Evolutionary conservation across 2,113 vertebrate genomes (phyloP).

Genomic region (Pollachius pollachius): DNA sequence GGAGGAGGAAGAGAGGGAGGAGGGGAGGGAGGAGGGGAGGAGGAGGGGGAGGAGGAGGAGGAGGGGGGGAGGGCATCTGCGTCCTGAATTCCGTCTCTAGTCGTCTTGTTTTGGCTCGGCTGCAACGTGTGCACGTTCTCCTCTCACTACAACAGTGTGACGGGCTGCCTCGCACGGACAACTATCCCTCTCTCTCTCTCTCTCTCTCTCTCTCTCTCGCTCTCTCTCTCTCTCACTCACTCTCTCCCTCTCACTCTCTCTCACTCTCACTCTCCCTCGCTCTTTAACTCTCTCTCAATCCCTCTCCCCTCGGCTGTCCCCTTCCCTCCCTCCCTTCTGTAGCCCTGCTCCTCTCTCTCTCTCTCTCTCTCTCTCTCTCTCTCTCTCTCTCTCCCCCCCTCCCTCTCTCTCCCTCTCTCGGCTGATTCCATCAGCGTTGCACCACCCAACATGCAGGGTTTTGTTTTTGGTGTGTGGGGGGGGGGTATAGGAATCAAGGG

Average conservation of each 20-base stretch:
- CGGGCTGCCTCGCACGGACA: conserved; percentile 20
- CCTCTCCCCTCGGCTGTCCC: no score
- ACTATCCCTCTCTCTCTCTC: conserved; percentile 37
- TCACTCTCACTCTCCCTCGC: no score
- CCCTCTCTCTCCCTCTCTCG: not conserved
- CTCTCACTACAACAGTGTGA: conserved; percentile 45
- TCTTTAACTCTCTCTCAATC: no score
- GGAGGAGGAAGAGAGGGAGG: no score
- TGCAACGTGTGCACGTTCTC: conserved; percentile 42
- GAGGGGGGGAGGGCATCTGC: conserved; percentile 30
- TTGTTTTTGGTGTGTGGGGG: conserved; percentile 19
- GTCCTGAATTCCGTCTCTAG: conserved; percentile 37
- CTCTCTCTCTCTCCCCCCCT: conserved; percentile 11
- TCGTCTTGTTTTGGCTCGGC: conserved; percentile 49
- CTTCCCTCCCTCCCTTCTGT: conserved; percentile 7
- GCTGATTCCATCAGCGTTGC: not conserved
- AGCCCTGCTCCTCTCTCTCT: conserved; percentile 9
- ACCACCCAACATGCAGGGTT: conserved; percentile 32
- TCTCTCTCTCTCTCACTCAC: conserved; percentile 12
- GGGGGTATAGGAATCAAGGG: not conserved
- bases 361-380: conserved; percentile 18
- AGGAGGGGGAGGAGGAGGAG: no score
- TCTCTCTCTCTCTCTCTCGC: conserved; percentile 13
- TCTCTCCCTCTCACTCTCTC: no score
- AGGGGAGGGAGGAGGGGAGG: no score